These are phyloP conservation scores for Hycleus phaleratus DNA, from an alignment of 1,140 invertebrate species.

Conservation along the genomic window DNA sequence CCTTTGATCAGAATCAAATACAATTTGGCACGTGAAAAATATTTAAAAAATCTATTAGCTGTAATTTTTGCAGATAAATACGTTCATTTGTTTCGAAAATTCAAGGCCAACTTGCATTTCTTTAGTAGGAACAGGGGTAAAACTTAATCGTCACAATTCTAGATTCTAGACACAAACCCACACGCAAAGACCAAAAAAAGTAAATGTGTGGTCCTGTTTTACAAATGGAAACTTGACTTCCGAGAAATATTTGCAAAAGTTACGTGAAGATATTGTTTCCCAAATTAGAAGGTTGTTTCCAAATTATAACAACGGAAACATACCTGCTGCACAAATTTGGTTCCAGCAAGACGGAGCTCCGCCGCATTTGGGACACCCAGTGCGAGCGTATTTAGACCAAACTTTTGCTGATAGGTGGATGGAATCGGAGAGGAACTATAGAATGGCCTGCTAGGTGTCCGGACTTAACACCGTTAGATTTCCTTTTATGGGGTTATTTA, in stretches of 20 bases:
- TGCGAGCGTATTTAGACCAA: conserved; percentile 32
- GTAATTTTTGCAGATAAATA: no score
- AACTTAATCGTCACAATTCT: conserved; percentile 11
- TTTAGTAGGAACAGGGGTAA: no score
- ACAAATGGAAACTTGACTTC: conserved; percentile 12
- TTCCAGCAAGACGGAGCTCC: conserved; percentile 40
- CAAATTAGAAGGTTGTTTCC: not conserved
- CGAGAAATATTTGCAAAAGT: conserved; percentile 11
- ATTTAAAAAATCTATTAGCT: no score
- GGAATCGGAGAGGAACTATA: conserved; percentile 36
- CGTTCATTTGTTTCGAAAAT: no score
- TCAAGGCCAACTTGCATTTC: no score
- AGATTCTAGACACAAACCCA: conserved; percentile 8
- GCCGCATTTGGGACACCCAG: conserved; percentile 31
- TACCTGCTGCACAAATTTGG: conserved; percentile 3
- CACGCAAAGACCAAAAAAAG: conserved; percentile 5
- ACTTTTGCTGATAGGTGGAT: conserved; percentile 39
- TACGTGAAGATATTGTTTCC: conserved; percentile 1
- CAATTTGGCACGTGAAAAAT: no score
- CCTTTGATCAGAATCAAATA: no score
- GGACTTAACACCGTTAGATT: conserved; percentile 41
- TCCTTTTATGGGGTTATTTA: conserved; percentile 41
- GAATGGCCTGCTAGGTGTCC: conserved; percentile 40
- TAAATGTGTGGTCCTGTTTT: conserved; percentile 7
- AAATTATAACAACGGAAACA: not conserved